phyloP scores from a whole-genome alignment of 2,888 invertebrate species.

The Aphrophora alni region DNA sequence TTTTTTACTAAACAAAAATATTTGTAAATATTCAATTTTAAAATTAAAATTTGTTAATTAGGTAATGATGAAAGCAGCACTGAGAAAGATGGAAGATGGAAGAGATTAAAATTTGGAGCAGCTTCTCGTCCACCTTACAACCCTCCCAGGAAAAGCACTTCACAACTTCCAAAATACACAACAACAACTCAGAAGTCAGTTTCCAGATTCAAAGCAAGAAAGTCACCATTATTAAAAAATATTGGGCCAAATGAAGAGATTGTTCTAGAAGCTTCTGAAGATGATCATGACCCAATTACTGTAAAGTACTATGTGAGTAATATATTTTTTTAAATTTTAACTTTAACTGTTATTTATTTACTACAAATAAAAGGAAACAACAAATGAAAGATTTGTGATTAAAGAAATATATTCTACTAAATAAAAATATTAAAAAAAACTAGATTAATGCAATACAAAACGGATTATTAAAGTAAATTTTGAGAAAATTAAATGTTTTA shows the following conservation, averaged over 20 bases:
- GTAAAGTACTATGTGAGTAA: constrained; percentile 26
- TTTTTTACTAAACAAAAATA: no score
- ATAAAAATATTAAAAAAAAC: no score
- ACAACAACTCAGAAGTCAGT: background rate
- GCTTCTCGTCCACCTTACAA: constrained; percentile 28
- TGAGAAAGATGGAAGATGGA: constrained; percentile 15
- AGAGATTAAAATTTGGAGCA: constrained; percentile 24
- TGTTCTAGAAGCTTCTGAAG: background rate
- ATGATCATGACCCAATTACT: constrained; percentile 27
- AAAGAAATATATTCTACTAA: no score
- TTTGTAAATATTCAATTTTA: no score
- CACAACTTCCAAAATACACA: constrained; percentile 14
- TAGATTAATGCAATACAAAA: no score
- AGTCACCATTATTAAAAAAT: background rate
- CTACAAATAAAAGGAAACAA: no score
- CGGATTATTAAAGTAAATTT: no score
- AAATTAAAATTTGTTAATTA: background rate
- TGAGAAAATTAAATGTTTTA: no score
- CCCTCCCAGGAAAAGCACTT: background rate
- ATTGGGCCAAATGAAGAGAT: background rate
- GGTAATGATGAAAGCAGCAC: background rate
- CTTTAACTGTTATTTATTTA: no score
- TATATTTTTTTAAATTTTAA: background rate
- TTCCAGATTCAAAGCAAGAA: background rate
- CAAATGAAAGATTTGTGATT: no score